Evolutionary conservation across 2,113 vertebrate species (phyloP), one percentile per base, ranked within the genome.

Genomic region (Podarcis raffonei): DNA sequence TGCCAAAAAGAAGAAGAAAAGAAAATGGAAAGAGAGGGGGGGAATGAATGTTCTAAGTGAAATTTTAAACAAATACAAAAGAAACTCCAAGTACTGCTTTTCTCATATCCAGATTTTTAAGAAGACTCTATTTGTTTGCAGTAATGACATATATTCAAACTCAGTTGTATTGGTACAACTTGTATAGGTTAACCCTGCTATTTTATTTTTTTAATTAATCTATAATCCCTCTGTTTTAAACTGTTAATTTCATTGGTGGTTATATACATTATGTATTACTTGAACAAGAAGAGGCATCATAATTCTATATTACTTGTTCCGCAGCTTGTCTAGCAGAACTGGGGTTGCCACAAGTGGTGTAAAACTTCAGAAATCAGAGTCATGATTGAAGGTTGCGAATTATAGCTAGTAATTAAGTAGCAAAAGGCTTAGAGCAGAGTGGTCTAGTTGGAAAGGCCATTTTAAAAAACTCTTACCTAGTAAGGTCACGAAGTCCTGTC

Each of bases 1-100:
- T 89, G 15, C 37, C 84, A 88, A 6, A 86, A 83, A 89, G 48
- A 89, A 89, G 48, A 89, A 84, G n/a, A 25, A 16, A 32, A 66
- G 80, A 90, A 79, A 68, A 48, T 79, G 75, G 48, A 3, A 1
- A 30, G 83, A 75, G 37, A 30, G 6, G 1, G n/a, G 35, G 6
- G 57, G 90, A 59, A 23, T 1, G 37, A 87, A 23, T 20, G 25
- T 59, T 20, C 18, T 76, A 35, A 48, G 69, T 89, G 48, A 62
- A 89, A 91, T 90, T 91, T 87, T 66, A 86, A 66, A 30, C 30
- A 80, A 83, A 2, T 85, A 57, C 12, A 57, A 53, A 62, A 59
- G 37, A 42, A 76, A 68, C 20, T 22, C 80, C 80, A 22, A 11
- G 11, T 82, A 16, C 18, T 53, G 11, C 48, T 53, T 53, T 53